Evolutionary conservation across 2,797 vertebrate genomes (phyloP), one percentile per base, ranked within the genome.

Genomic region (Lophius americanus): DNA sequence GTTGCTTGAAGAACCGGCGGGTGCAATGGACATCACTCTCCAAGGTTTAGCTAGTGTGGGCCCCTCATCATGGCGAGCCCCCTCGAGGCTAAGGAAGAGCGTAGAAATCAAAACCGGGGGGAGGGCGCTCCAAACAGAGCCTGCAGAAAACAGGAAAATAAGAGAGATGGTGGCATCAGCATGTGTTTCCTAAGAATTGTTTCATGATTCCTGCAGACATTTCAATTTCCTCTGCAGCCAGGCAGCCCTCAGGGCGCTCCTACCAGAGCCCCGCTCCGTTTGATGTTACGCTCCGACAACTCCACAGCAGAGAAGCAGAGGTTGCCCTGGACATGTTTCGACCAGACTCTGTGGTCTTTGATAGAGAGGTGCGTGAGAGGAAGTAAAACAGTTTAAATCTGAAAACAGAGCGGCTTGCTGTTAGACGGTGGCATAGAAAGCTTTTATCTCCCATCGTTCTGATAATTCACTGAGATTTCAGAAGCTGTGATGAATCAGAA

Each of bases 1-100:
- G 93, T 94, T 94, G 92, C 93, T 94, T 94, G 93, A 93, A 94
- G 94, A 94, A 94, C 92, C 92, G 92, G 91, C 92, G 94, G 93
- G 92, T 92, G 92, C 91, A 93, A 93, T 94, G 93, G 92, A 93
- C 92, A 91, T 94, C 92, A 94, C 92, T 94, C 92, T 94, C 94
- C 93, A 91, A 91, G 92, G 91, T 43, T 90, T 92, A 93, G 91
- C 92, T 90, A 93, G 91, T 89, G 59, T 88, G 89, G 91, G 88
- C 93, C 92, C 93, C 89, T 89, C 77, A 77, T 89, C 77, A 77
- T 92, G 90, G 92, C 92, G 93, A 93, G 91, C 89, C 90, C 92
- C 94, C 93, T 93, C 93, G 85, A 91, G 93, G 93, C 91, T 89
- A 94, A 94, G 94, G 94, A 94, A 94, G 94, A 95, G 94, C 94